Conservation (phyloP, 2,113 vertebrate genomes). For the Nothoprocta perdicaria region DNA sequence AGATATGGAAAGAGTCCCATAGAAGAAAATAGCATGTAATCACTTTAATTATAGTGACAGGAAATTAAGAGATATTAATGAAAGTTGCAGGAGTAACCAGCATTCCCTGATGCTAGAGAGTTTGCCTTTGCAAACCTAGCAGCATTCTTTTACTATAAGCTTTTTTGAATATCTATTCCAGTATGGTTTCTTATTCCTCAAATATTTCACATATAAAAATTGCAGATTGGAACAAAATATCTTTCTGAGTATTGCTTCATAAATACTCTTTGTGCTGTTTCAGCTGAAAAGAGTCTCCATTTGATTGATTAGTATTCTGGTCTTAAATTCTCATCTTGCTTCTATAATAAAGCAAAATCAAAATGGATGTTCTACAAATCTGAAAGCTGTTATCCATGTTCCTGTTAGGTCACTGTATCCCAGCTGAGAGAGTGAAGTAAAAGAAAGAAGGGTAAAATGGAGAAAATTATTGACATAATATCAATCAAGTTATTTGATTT, state of each 20-base stretch:
- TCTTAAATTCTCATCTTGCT: not conserved
- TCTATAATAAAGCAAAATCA: not conserved
- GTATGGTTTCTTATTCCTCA: not conserved
- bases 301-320: not conserved
- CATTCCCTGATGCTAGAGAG: not conserved
- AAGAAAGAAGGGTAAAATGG: not conserved
- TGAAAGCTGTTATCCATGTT: not conserved
- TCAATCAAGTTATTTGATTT: conserved; percentile 19
- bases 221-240: not conserved
- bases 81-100: not conserved
- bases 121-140: not conserved
- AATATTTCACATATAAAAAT: not conserved
- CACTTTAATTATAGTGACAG: not conserved
- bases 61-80: not conserved
- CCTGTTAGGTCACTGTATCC: not conserved
- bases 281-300: not conserved
- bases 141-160: not conserved
- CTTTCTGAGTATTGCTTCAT: not conserved
- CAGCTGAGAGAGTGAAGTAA: not conserved
- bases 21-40: not conserved
- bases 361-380: not conserved
- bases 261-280: not conserved
- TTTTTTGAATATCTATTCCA: not conserved
- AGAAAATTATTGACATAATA: not conserved
- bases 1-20: not conserved